Evolutionary conservation across 2,113 vertebrate genomes (phyloP), one percentile per base, ranked within the genome.

Genomic region (Felis chaus): DNA sequence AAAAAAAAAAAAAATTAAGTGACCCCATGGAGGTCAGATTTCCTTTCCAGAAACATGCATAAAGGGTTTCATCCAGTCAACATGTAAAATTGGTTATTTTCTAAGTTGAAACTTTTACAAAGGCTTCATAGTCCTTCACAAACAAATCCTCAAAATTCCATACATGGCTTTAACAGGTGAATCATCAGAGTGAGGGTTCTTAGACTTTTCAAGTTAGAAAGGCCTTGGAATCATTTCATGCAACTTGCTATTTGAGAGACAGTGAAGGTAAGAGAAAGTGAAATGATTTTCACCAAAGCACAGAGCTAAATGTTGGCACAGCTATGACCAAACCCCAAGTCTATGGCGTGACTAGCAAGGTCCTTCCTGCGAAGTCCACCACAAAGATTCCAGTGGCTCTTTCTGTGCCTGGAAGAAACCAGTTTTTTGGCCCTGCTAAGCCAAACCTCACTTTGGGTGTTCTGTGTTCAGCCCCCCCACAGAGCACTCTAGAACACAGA

Each of bases 31-130:
- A 27, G 36, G 1, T 91, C 80, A 92, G 48, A 63, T 55, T 96
- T 68, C 27, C 65, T 39, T 94, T 66, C 80, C 31, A 45, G 53
- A 92, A 94, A 94, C 71, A n/a, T 27, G 27, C 25, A 50, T 27
- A 84, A 92, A 7, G 80, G 55, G 53, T 6, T 74, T 93, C 41
- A 86, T 63, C 8, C 19, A 91, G 23, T 76, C 36, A 97, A 53
- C 48, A 78, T 3, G 19, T 39, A 82, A 87, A 96, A 69, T 19
- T 90, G 15, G 23, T 90, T 89, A 89, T 83, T 94, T 95, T 53
- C 57, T 91, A 92, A 86, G 41, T 7, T 65, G 79, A 79, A 94
- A 89, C 11, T 50, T 65, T 84, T 33, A 25, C 18, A 89, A 83
- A 91, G 55, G 11, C 25, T 50, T 94, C 50, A 66, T 0, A 61